Percentiles rank a stretch among this genome's conserved stretches.
phyloP scores from a whole-genome alignment of 2,113 vertebrate genomes.

The Garra rufa region DNA sequence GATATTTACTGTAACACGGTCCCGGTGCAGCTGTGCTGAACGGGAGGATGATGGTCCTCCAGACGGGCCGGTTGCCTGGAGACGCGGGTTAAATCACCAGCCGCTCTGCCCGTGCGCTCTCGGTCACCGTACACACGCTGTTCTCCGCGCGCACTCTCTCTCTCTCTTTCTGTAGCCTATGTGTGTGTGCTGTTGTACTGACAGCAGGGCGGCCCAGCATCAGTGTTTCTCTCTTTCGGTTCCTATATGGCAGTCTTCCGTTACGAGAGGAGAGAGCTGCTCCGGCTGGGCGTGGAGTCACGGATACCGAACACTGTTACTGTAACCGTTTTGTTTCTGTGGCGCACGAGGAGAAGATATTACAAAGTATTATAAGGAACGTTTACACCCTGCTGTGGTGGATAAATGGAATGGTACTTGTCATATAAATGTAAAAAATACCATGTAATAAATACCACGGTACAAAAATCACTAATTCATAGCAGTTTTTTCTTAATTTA shows the following conservation, averaged over 20 bases:
- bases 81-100: constrained; percentile 45
- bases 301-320: constrained; percentile 64
- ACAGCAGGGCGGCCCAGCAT: constrained; percentile 40
- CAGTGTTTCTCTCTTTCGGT: constrained; percentile 12
- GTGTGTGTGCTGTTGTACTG: constrained; percentile 29
- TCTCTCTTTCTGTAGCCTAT: background rate
- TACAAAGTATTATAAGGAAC: background rate
- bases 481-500: too few species aligned
- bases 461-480: too few species aligned
- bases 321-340: constrained; percentile 18
- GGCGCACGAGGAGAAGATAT: background rate
- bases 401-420: background rate
- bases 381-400: background rate
- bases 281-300: constrained; percentile 70
- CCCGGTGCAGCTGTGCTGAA: constrained; percentile 34
- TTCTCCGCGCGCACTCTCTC: constrained; percentile 16
- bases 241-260: constrained; percentile 37
- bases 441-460: too few species aligned
- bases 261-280: constrained; percentile 34
- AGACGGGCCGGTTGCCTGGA: constrained; percentile 56
- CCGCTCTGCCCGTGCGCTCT: constrained; percentile 13
- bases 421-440: too few species aligned
- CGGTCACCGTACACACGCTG: constrained; percentile 10
- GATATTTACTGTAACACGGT: constrained; percentile 43
- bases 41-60: constrained; percentile 18